phyloP scores from a whole-genome alignment of 2,113 vertebrate genomes.

The Charina bottae region DNA sequence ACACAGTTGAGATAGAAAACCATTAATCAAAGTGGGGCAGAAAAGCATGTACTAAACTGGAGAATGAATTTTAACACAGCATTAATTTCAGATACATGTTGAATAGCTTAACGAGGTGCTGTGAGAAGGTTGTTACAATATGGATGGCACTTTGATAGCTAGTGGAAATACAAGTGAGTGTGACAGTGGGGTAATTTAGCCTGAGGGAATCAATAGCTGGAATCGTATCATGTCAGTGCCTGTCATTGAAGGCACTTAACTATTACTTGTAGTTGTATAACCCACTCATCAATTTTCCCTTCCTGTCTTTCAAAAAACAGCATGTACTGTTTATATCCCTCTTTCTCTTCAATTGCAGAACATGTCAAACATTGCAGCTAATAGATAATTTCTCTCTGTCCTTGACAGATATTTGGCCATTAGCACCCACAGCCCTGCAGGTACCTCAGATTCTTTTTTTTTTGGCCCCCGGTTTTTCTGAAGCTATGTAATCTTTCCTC shows the following conservation, averaged over 20 bases:
- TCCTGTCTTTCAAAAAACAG: not conserved
- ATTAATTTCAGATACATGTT: not conserved
- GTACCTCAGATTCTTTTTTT: not conserved
- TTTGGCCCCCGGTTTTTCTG: not conserved
- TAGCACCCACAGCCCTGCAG: not conserved
- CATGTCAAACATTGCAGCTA: not conserved
- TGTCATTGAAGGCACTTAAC: not conserved
- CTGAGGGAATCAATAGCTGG: not conserved
- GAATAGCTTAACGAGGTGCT: not conserved
- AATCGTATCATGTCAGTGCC: not conserved
- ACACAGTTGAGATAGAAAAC: not conserved
- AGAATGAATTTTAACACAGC: not conserved
- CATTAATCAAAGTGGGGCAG: not conserved
- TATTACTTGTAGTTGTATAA: not conserved
- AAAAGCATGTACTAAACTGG: not conserved
- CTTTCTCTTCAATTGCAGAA: not conserved
- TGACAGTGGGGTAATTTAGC: not conserved
- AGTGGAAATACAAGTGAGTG: not conserved
- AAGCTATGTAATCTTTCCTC: not conserved
- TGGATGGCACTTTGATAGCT: not conserved
- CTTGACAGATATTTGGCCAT: not conserved
- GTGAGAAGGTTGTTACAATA: not conserved
- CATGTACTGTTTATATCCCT: not conserved
- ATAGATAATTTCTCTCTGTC: not conserved
- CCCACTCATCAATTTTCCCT: not conserved